A percentile compares a stretch with the other conserved stretches of the same genome.
phyloP scores from a whole-genome alignment of 2,888 invertebrate genomes.

The Heteromurus nitidus region DNA sequence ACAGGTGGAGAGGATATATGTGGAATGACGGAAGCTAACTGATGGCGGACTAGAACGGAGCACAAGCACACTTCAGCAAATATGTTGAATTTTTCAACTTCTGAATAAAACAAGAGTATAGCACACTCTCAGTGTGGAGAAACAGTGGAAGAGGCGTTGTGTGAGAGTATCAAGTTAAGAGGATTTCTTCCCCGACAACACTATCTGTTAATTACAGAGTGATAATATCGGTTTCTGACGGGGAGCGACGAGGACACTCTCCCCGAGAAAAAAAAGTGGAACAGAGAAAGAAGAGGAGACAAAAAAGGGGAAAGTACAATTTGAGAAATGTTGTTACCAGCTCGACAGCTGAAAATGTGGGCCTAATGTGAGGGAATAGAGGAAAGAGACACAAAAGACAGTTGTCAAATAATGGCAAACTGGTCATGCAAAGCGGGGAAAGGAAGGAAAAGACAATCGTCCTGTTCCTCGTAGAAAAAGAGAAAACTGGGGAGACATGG shows the following conservation, averaged over 20 bases:
- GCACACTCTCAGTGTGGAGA: not conserved
- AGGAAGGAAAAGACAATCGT: not conserved
- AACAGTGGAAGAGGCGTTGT: not conserved
- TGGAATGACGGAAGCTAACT: too few relatives aligned
- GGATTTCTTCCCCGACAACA: too few relatives aligned
- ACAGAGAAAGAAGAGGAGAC: not conserved
- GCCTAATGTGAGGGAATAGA: not conserved
- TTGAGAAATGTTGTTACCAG: too few relatives aligned
- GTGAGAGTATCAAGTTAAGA: not conserved
- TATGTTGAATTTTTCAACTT: not conserved
- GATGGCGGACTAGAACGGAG: too few relatives aligned
- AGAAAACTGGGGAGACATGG: constrained; percentile 29
- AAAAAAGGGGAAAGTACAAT: not conserved
- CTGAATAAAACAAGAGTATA: not conserved
- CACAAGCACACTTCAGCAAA: too few relatives aligned
- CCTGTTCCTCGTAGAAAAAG: not conserved
- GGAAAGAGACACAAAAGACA: too few relatives aligned
- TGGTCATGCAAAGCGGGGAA: too few relatives aligned
- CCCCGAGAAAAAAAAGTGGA: not conserved
- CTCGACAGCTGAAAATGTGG: not conserved
- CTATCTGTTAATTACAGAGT: too few relatives aligned
- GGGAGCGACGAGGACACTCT: too few relatives aligned
- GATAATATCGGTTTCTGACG: too few relatives aligned
- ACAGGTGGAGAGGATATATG: too few relatives aligned
- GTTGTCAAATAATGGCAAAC: too few relatives aligned